Evolutionary conservation across 2,797 vertebrate species (phyloP), one percentile per base, ranked within the genome.

Genomic region (Salmo trutta): DNA sequence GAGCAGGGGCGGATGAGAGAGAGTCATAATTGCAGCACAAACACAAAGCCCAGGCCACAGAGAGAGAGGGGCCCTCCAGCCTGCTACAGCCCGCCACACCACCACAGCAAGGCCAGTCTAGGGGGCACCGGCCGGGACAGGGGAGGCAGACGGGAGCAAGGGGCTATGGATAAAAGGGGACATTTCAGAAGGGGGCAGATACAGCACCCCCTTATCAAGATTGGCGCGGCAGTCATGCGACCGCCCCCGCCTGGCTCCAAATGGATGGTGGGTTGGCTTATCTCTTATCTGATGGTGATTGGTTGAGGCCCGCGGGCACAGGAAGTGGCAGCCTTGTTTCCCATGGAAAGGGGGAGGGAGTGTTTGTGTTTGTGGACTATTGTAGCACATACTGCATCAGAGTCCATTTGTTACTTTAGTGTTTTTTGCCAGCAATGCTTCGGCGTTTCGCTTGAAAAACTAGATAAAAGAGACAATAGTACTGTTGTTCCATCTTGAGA

Each of bases 1-100:
- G 53, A 77, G 84, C 64, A 77, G 54, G 68, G 73, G 80, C 74
- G 83, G 88, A 87, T 83, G 81, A 90, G 83, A 89, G 76, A 89
- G 75, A 79, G 76, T 36, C 72, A 85, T 90, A 91, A 91, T 88
- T 91, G 85, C 81, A 83, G 87, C 65, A 76, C 80, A 90, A 91
- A 90, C 88, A 88, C 86, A 91, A 88, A 89, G 81, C 81, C 53
- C 1, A 76, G 75, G 80, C 77, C 79, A 81, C 84, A 59, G 75
- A 86, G 82, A 82, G 85, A 88, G 83, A 84, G 85, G 84, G 79
- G 73, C 47, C 3, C 21, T 80, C 81, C 31, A 52, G 62, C 77
- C 17, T 19, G 19, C 31, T 29, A 69, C 33, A 19, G 52, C 72
- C 29, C 41, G 62, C 15, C 15, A 69, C 66, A 8, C 62, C 71